Evolutionary conservation across 2,797 vertebrate genomes (phyloP).

Genomic region (Myotis vivesi): DNA sequence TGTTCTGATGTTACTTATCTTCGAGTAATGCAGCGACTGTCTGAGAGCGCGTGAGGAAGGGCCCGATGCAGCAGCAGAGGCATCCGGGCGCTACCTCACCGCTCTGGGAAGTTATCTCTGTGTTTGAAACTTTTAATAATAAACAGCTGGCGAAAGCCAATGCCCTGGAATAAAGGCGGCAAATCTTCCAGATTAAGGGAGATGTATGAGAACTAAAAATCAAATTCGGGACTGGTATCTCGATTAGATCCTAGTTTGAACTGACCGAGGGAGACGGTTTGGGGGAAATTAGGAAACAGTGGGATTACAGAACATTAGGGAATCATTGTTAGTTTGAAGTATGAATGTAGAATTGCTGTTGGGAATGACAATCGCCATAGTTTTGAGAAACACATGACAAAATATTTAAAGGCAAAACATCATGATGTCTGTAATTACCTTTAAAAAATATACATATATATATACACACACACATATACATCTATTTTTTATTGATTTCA

Average conservation of each 20-base stretch:
- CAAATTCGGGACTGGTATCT: neutral
- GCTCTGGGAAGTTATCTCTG: neutral
- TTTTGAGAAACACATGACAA: neutral
- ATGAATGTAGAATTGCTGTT: neutral
- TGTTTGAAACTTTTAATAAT: neutral
- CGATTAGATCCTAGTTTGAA: neutral
- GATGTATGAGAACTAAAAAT: neutral
- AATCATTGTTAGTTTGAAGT: neutral
- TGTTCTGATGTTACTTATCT: neutral
- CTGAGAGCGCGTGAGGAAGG: no score
- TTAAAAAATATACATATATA: neutral
- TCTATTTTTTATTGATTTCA: no score
- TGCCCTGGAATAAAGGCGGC: neutral
- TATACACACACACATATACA: no score
- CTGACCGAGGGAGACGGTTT: neutral
- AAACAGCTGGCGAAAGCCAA: neutral
- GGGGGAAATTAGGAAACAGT: neutral
- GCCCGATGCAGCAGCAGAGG: rapidly evolving
- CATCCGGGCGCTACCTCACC: rapidly evolving
- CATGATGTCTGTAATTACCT: neutral
- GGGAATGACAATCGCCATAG: neutral
- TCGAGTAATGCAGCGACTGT: neutral
- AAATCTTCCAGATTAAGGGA: neutral
- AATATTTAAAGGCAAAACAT: neutral
- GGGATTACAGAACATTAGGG: neutral